These are phyloP conservation scores for Trichacis sp. DNA, from an alignment of 2,888 invertebrate genomes.

Conservation along the genomic window DNA sequence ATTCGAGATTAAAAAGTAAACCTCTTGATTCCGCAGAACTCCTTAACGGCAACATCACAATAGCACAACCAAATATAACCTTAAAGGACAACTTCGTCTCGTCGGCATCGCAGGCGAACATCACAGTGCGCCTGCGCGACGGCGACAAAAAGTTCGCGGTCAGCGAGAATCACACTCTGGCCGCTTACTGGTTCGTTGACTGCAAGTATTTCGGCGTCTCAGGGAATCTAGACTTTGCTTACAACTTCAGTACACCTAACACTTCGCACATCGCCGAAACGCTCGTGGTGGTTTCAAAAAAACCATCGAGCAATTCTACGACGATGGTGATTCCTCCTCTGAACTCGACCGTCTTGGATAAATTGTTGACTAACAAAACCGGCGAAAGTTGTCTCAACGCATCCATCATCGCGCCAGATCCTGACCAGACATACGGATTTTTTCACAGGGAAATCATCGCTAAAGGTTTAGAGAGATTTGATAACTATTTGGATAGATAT, in stretches of 20 bases:
- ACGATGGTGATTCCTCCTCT: conserved; percentile 21
- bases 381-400: conserved; percentile 74
- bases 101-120: conserved; percentile 68
- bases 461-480: too few species aligned
- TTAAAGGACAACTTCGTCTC: conserved; percentile 75
- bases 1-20: too few species aligned
- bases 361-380: conserved; percentile 50
- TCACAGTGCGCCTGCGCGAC: conserved; percentile 71
- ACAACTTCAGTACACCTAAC: conserved; percentile 76
- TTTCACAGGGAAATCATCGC: conserved; percentile 76
- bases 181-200: conserved; percentile 85
- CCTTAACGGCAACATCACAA: conserved; percentile 76
- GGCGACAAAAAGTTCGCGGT: conserved; percentile 75
- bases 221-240: conserved; percentile 73
- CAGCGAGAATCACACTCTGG: conserved; percentile 71
- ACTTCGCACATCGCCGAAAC: conserved; percentile 76
- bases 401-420: conserved; percentile 75
- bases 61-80: conserved; percentile 76
- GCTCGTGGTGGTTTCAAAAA: conserved; percentile 78
- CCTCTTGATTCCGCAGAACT: too few species aligned
- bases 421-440: conserved; percentile 80
- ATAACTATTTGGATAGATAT: too few species aligned
- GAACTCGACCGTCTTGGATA: conserved; percentile 28
- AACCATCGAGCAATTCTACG: conserved; percentile 69
- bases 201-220: conserved; percentile 79